Evolutionary conservation across 2,113 vertebrate genomes (phyloP), one percentile per base, ranked within the genome.

Genomic region (Piaya cayana): DNA sequence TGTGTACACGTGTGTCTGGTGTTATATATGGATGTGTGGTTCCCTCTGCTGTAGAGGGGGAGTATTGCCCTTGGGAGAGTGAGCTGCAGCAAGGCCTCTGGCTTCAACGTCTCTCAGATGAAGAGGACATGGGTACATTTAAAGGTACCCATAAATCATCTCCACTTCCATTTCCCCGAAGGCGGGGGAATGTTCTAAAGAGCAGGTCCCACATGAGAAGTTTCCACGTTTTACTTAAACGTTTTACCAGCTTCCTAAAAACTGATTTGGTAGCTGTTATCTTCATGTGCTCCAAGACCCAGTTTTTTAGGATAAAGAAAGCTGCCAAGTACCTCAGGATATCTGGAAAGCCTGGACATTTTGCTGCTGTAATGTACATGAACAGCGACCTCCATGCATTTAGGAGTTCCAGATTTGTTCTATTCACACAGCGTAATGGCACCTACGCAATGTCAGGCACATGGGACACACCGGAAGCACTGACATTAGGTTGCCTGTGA

Each of bases 31-130:
- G 97, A 88, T 96, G 88, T 98, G 75, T 98, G 98, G 97, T 97
- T 98, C 98, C 98, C 98, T 98, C 98, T 98, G 97, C 98, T 98
- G 97, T 98, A 99, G 99, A 99, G 98, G 99, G 99, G 65, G 99
- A 99, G 98, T 99, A 99, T 98, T 99, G 98, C 96, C 99, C 99
- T 86, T 98, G 98, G 99, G 98, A 99, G 95, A 98, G 91, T 97
- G 99, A 99, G 96, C 98, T 99, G 94, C 98, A 98, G 97, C 98
- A 99, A 96, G 98, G 98, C 96, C 98, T 98, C 88, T 99, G 98
- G 99, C 98, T 99, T 95, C 98, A 98, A 92, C 98, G 65, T 96
- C 98, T 99, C 50, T 97, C 98, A 97, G 95, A 98, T 49, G 98
- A 99, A 99, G 98, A 99, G 97, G 98, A 99, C 97, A 97, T 97